These are phyloP conservation scores for Neofelis nebulosa DNA, from an alignment of 2,113 vertebrate genomes.

Conservation along the genomic window DNA sequence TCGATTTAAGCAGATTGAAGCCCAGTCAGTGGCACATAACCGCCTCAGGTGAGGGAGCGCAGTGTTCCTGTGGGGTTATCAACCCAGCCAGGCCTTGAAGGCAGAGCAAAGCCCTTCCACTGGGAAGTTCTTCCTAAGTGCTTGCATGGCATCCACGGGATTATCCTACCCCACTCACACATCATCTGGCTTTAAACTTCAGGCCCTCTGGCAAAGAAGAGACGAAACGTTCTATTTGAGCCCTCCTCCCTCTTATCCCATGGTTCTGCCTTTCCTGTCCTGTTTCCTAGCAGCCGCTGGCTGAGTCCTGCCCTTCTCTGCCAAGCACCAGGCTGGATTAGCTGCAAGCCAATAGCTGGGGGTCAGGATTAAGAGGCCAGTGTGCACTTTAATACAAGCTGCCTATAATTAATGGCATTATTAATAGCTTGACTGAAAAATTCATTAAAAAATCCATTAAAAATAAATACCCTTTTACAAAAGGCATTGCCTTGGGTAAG, in stretches of 20 bases:
- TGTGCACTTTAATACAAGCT: constrained; percentile 96
- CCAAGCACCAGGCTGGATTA: constrained; percentile 97
- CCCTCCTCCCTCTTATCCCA: constrained; percentile 83
- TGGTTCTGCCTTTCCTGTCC: constrained; percentile 77
- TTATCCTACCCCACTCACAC: constrained; percentile 89
- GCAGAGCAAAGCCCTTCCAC: constrained; percentile 90
- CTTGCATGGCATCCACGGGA: constrained; percentile 86
- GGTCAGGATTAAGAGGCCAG: constrained; percentile 99
- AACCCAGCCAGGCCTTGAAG: constrained; percentile 90
- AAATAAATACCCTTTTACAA: constrained; percentile 99
- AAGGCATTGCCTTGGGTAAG: constrained; percentile 98
- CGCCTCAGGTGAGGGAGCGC: constrained; percentile 89
- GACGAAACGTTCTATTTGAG: constrained; percentile 79
- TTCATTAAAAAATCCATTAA: constrained; percentile 99
- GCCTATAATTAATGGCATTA: constrained; percentile 99
- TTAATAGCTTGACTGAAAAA: constrained; percentile 99
- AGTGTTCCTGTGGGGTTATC: constrained; percentile 92
- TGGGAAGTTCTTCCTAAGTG: constrained; percentile 86
- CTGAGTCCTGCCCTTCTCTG: constrained; percentile 89
- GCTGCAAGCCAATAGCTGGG: constrained; percentile 97
- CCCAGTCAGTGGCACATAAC: constrained; percentile 79
- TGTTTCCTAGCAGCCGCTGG: constrained; percentile 83
- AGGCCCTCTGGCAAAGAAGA: constrained; percentile 89
- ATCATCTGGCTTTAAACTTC: constrained; percentile 95
- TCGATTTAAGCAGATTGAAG: constrained; percentile 86